Evolutionary conservation across 1,140 invertebrate species (phyloP).

Genomic region (Bombus difficillimus): DNA sequence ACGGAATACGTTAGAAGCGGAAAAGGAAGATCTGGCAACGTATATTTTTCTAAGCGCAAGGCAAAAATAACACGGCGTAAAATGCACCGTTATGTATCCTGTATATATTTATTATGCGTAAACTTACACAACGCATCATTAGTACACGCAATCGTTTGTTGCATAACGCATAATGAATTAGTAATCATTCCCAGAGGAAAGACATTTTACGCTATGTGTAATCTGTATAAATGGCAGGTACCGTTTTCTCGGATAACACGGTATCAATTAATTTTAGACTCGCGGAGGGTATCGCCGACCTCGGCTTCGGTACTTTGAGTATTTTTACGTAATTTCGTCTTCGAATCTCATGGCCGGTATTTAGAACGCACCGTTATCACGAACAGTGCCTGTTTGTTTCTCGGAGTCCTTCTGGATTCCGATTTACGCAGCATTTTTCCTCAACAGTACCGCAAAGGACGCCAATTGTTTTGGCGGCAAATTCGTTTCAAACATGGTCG

Average conservation of each 20-base stretch:
- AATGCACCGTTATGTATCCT: slow-evolving; percentile 45
- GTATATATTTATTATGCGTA: slow-evolving; percentile 49
- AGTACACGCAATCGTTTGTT: slow-evolving; percentile 49
- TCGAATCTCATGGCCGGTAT: slow-evolving; percentile 15
- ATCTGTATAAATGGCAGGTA: slow-evolving; percentile 45
- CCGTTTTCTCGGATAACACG: slow-evolving; percentile 31
- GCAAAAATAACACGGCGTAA: slow-evolving; percentile 30
- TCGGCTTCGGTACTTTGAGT: slow-evolving; percentile 13
- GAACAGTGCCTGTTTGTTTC: slow-evolving; percentile 21
- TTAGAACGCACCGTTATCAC: slow-evolving; percentile 46
- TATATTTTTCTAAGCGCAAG: slow-evolving; percentile 5
- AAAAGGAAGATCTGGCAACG: slow-evolving; percentile 1
- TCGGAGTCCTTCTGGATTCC: not conserved
- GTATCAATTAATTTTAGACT: slow-evolving; percentile 30
- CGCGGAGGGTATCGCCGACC: not conserved
- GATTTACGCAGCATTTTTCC: not conserved
- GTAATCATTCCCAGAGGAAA: slow-evolving; percentile 37
- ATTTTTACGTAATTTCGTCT: slow-evolving; percentile 45
- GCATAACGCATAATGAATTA: slow-evolving; percentile 49
- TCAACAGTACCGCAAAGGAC: not conserved
- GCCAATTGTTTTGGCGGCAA: no score
- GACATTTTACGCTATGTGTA: slow-evolving; percentile 30
- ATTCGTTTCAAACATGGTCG: no score
- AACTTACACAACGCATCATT: slow-evolving; percentile 52
- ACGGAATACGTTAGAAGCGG: not conserved